Conservation (phyloP, 2,797 vertebrate species). For the Chrosomus eos region DNA sequence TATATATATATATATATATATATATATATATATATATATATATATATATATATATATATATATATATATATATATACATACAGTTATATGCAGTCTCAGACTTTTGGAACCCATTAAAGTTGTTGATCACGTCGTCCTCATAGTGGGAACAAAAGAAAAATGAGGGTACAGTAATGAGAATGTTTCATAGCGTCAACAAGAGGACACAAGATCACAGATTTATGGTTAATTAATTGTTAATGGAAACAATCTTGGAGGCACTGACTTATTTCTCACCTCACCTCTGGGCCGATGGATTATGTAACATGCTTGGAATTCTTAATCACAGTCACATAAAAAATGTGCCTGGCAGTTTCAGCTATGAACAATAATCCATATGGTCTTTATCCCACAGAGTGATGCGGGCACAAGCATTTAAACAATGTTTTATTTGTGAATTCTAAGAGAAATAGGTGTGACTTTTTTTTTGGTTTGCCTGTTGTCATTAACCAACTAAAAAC, state of each 20-base stretch:
- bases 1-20: too few species aligned
- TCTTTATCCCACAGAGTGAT: not conserved
- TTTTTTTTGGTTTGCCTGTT: not conserved
- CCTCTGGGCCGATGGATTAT: conserved; percentile 29
- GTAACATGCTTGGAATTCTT: conserved; percentile 32
- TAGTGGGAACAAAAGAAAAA: conserved; percentile 5
- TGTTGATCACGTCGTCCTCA: not conserved
- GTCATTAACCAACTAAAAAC: not conserved
- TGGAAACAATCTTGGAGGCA: conserved; percentile 49
- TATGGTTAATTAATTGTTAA: conserved; percentile 52
- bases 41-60: too few species aligned
- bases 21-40: too few species aligned
- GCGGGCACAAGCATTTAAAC: not conserved
- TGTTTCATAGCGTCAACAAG: conserved; percentile 41
- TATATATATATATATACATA: too few species aligned
- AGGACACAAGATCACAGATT: conserved; percentile 47
- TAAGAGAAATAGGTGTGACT: not conserved
- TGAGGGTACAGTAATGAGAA: conserved; percentile 34
- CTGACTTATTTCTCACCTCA: conserved; percentile 33
- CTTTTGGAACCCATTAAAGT: not conserved
- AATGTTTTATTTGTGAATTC: not conserved
- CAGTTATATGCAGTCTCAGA: not conserved
- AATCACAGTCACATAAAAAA: conserved; percentile 2
- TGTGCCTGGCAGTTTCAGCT: not conserved
- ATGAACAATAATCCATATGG: conserved; percentile 4